Evolutionary conservation across 2,797 vertebrate genomes (phyloP).

Genomic region (Picus viridis): DNA sequence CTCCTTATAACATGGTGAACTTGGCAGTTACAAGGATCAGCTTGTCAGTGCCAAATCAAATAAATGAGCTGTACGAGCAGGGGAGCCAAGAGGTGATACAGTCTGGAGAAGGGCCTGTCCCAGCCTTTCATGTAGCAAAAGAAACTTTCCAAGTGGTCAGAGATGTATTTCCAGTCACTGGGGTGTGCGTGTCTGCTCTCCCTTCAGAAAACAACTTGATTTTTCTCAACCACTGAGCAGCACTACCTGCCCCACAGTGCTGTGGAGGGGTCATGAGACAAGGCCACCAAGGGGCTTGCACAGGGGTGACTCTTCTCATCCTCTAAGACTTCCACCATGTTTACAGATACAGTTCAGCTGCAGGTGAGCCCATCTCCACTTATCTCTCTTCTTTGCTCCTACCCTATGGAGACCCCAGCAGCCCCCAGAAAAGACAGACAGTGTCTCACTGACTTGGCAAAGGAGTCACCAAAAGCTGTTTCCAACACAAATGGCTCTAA

Average conservation of each 20-base stretch:
- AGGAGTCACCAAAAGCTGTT: neutral
- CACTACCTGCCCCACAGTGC: neutral
- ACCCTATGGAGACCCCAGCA: neutral
- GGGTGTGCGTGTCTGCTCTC: neutral
- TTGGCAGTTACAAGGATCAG: slow-evolving; percentile 15
- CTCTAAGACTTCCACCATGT: neutral
- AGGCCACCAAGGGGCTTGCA: neutral
- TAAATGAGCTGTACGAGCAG: slow-evolving; percentile 47
- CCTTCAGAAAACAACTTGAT: neutral
- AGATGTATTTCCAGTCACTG: slow-evolving; percentile 31
- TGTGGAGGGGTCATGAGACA: fast-evolving
- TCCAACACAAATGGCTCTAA: neutral
- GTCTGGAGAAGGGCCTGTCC: slow-evolving; percentile 17
- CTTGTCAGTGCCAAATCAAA: slow-evolving; percentile 46
- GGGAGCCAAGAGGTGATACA: slow-evolving; percentile 27
- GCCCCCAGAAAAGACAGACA: neutral
- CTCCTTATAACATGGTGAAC: slow-evolving; percentile 30
- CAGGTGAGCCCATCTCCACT: neutral
- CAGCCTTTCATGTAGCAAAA: slow-evolving; percentile 45
- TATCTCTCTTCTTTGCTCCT: neutral
- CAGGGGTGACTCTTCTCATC: neutral
- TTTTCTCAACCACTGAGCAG: neutral
- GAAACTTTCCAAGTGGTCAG: neutral
- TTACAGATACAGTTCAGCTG: neutral
- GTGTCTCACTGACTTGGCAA: neutral